Base-by-base conservation (phyloP, 2,797 vertebrate genomes). In the Mus spretus region DNA sequence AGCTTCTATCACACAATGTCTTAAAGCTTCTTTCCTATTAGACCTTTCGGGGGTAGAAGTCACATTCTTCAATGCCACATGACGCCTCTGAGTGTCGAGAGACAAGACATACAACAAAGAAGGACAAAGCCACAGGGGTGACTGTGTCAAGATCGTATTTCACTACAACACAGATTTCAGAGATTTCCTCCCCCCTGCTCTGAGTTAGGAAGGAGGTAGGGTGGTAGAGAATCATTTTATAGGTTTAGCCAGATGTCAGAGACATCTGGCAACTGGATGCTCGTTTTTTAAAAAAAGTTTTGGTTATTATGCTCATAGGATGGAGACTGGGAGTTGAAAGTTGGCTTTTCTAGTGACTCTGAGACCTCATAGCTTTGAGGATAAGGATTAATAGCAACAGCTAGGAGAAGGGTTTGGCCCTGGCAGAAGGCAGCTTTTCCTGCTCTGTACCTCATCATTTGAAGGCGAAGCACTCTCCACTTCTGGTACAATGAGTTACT, bases 241-340 rank as follows among this genome's bases (percentile, higher is more conserved):
- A 96, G 92, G 89, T 50, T 97, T 83, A 96, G 72, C 97, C 98
- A 98, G 98, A 98, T 98, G 98, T 98, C 96, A 89, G 17, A 14
- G 94, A 98, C 98, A 98, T 98, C 98, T 98, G 98, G 98, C 2
- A 6, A 9, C 74, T 14, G 93, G 75, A 65, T 98, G 97, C 95
- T 96, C 93, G 79, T 97, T 97, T 95, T 87, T 85, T n/a, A n/a
- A 8, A 44, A 96, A 88, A 75, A 80, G 89, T 89, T 93, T 96
- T 97, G 96, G 89, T 89, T 94, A 40, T 93, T 81, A 57, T 20
- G 37, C 78, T 93, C 34, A 0, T 70, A 63, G 67, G 57, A 88
- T 78, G 50, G 78, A 47, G 40, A 26, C 1, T 9, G 9, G 44
- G 37, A 65, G 5, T 72, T 91, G 79, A 72, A 78, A 44, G 9